Base-by-base conservation (phyloP, 2,888 invertebrate genomes). In the Lithophane leautieri region DNA sequence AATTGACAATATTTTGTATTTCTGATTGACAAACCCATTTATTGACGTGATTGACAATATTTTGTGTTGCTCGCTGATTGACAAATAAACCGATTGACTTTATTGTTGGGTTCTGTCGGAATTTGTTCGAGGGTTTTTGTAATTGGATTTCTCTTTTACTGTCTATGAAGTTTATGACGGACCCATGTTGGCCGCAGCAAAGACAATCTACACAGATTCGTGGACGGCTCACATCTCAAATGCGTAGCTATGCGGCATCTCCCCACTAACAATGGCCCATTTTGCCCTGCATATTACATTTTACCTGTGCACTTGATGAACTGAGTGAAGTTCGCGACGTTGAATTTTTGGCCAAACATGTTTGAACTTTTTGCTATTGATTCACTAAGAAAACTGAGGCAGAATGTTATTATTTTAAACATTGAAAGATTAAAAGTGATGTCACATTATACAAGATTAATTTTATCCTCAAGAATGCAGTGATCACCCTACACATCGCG, bases 1-100 rank as follows among this genome's bases (percentile, higher is more conserved):
- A 91, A 93, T 93, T 91, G 92, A 85, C 91, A 91, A 92, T 91
- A 92, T 93, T 92, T 89, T 86, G 84, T 81, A 80, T 81, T 82
- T 81, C 82, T 86, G 87, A 89, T 89, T 90, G 89, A 89, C 86
- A 89, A 76, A 72, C 76, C 86, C 86, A 89, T 90, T 92, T 89
- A 91, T 88, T 91, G 89, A 91, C 84, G 71, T 83, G 86, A 89
- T 89, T 89, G 86, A 83, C 80, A 83, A 80, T 80, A 83, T 83
- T 89, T 82, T 83, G 79, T 78, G 72, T 76, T 82, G 28, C 78
- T 81, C 67, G 70, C 34, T 76, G 74, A 79, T 81, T 82, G 70
- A 71, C 52, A 62, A 76, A 65, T 80, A 77, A 76, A 73, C 63
- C 40, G 50, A 81, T 78, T 76, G 74, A 67, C 54, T 61, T 28